These are phyloP conservation scores for Melieria omissa DNA, from an alignment of 2,888 invertebrate species.

Conservation along the genomic window DNA sequence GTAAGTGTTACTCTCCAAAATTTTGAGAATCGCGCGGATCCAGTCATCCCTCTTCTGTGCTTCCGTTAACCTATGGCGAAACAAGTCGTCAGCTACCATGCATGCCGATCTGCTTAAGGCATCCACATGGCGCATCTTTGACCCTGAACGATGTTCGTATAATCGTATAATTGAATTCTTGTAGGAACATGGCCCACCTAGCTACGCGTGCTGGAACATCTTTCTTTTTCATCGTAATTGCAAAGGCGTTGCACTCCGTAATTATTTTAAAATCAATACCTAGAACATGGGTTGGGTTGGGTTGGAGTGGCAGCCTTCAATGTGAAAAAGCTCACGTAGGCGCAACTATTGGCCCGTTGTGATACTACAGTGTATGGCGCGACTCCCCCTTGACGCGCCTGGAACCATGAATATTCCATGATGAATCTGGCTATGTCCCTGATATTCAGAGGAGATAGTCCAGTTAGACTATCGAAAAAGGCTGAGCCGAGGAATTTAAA, in stretches of 20 bases:
- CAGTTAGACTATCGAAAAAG: too few species aligned
- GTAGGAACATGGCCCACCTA: slow-evolving; percentile 43
- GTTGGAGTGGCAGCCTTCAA: too few species aligned
- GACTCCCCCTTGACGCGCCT: too few species aligned
- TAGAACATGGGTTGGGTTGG: too few species aligned
- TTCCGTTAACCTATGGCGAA: background rate
- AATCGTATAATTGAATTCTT: slow-evolving; percentile 42
- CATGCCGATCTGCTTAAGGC: background rate
- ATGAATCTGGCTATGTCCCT: too few species aligned
- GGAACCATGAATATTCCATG: too few species aligned
- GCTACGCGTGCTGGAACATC: background rate
- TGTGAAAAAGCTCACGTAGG: too few species aligned
- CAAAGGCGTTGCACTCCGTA: background rate
- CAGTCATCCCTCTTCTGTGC: slow-evolving; percentile 10
- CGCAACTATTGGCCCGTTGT: too few species aligned
- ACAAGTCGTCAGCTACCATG: background rate
- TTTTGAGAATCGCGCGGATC: background rate
- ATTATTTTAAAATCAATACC: too few species aligned
- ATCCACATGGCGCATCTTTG: slow-evolving; percentile 7
- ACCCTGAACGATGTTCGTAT: slow-evolving; percentile 32
- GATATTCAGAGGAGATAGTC: too few species aligned
- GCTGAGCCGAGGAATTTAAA: too few species aligned
- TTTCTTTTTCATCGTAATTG: background rate
- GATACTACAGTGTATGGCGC: too few species aligned
- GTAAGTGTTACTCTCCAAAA: background rate